phyloP scores from a whole-genome alignment of 2,888 invertebrate species.

The Oligia latruncula region DNA sequence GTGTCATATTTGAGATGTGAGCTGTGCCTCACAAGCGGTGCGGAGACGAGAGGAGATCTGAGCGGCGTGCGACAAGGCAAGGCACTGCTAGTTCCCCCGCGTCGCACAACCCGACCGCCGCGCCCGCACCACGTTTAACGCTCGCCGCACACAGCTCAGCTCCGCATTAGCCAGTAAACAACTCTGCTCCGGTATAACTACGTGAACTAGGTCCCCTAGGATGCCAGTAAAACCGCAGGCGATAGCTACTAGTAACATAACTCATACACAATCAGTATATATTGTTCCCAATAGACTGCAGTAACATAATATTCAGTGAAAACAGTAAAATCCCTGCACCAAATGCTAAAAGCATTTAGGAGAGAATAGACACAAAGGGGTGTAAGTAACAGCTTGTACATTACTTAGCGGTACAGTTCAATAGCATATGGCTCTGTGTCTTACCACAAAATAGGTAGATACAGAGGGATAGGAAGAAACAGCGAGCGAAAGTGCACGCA shows the following conservation, averaged over 20 bases:
- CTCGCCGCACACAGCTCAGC: not conserved
- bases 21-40: not conserved
- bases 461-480: not conserved
- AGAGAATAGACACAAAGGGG: not conserved
- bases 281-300: not conserved
- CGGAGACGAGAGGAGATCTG: not conserved
- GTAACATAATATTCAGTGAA: slow-evolving; percentile 1
- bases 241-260: not conserved
- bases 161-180: not conserved
- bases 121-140: not conserved
- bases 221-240: not conserved
- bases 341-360: not conserved
- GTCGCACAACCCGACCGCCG: not conserved
- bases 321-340: not conserved
- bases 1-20: not conserved
- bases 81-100: not conserved
- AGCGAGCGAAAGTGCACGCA: not conserved
- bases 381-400: slow-evolving; percentile 12
- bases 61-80: not conserved
- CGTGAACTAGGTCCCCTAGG: not conserved
- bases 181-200: not conserved
- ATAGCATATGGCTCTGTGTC: not conserved
- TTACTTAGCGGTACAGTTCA: slow-evolving; percentile 38
- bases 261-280: not conserved
- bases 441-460: not conserved